These are phyloP conservation scores for Phyto melanocephala DNA, from an alignment of 2,888 invertebrate species.

Conservation along the genomic window DNA sequence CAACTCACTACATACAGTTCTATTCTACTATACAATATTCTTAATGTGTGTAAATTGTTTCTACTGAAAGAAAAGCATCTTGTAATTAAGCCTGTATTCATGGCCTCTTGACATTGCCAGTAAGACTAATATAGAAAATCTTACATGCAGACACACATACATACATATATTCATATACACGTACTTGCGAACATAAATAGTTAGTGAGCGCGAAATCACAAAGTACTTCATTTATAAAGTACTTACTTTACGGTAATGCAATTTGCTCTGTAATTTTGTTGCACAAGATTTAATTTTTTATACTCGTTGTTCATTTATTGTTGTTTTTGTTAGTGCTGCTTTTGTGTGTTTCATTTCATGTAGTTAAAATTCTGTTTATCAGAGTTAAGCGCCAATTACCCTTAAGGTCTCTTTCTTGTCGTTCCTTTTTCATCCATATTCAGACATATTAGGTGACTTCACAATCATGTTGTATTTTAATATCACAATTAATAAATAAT, in stretches of 20 bases:
- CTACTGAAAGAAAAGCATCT: constrained; percentile 34
- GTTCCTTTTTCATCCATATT: neutral
- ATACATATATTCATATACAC: neutral
- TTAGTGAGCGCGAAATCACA: constrained; percentile 34
- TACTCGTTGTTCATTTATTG: neutral
- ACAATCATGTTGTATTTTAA: neutral
- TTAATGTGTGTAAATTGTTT: constrained; percentile 56
- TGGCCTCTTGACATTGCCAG: constrained; percentile 36
- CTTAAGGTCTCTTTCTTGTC: constrained; percentile 45
- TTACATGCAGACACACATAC: neutral
- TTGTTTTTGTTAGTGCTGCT: constrained; percentile 3
- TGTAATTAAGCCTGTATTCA: constrained; percentile 55
- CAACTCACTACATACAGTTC: constrained; percentile 6
- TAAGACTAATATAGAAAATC: constrained; percentile 26
- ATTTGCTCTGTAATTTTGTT: constrained; percentile 59
- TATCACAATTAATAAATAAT: too few relatives aligned
- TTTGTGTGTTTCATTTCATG: constrained; percentile 31
- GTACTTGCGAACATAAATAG: neutral
- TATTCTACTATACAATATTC: constrained; percentile 37
- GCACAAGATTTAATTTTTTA: constrained; percentile 23
- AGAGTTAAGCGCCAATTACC: constrained; percentile 65
- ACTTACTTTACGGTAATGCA: constrained; percentile 60
- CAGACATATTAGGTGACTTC: neutral
- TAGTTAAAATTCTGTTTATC: constrained; percentile 62
- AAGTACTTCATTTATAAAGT: constrained; percentile 58